Percentiles rank a stretch among this genome's conserved stretches.
phyloP scores from a whole-genome alignment of 2,888 invertebrate species.

The Bedellia somnulentella region DNA sequence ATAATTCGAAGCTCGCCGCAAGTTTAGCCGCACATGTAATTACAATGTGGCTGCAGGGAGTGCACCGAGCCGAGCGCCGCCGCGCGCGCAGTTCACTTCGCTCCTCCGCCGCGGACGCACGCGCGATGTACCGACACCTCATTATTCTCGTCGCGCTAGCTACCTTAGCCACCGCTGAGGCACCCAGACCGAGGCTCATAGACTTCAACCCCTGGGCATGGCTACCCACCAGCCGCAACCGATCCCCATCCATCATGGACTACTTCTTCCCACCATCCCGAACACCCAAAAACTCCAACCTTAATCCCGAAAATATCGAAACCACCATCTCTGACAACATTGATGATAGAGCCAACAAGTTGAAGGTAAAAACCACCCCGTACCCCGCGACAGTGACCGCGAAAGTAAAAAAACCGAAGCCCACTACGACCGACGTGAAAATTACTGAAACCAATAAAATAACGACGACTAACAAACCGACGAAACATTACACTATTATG shows the following conservation, averaged over 20 bases:
- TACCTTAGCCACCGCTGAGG: slow-evolving; percentile 22
- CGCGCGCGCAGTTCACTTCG: slow-evolving; percentile 51
- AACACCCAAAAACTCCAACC: slow-evolving; percentile 49
- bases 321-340: slow-evolving; percentile 25
- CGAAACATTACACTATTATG: slow-evolving; percentile 58
- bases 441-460: slow-evolving; percentile 30
- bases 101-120: slow-evolving; percentile 48
- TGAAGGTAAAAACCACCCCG: slow-evolving; percentile 41
- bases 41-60: too few species aligned
- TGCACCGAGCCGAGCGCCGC: slow-evolving; percentile 22
- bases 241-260: slow-evolving; percentile 52
- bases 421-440: slow-evolving; percentile 33
- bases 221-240: slow-evolving; percentile 39
- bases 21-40: too few species aligned
- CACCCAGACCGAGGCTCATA: slow-evolving; percentile 40
- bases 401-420: slow-evolving; percentile 25
- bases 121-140: slow-evolving; percentile 38
- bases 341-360: slow-evolving; percentile 39
- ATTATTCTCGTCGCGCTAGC: slow-evolving; percentile 31
- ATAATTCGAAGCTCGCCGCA: too few species aligned
- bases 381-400: slow-evolving; percentile 31
- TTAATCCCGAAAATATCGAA: slow-evolving; percentile 36
- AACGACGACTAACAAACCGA: slow-evolving; percentile 21
- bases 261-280: slow-evolving; percentile 55
- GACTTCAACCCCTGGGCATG: slow-evolving; percentile 55